Base-by-base conservation (phyloP, 2,113 vertebrate genomes). In the Crotalus tigris region DNA sequence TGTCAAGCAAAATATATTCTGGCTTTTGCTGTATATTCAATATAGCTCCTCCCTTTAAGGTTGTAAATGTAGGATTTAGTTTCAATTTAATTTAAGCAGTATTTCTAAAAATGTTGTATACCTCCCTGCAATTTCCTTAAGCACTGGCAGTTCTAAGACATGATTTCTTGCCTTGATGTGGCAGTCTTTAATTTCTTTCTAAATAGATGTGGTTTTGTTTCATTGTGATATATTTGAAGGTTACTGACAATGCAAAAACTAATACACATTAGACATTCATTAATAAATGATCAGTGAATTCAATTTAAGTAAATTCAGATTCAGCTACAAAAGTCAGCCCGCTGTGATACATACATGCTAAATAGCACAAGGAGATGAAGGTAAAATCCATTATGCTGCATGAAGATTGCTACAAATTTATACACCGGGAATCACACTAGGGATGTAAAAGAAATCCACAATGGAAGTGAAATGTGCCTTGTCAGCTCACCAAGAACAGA, bases 1-100 rank as follows among this genome's bases (percentile, higher is more conserved):
- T 95, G 96, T 95, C 96, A 95, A 96, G 91, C 91, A 94, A 49
- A 81, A 94, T 88, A 57, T 58, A 94, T 96, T 93, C 91, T 88
- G 81, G 64, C 92, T 91, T 46, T 92, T 91, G 81, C 5, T 21
- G 24, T 91, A 33, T 57, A 55, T 88, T 55, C 29, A 11, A 26
- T 33, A 10, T 4, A 17, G 53, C 29, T 57, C 19, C 17, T 55
- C 15, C 51, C 87, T 39, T 58, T 57, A 11, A 8, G 64, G 5
- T 89, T 89, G 33, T 23, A 61, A 29, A 13, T 24, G 19, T 69
- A 44, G 10, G 23, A 23, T 39, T 39, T 58, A 55, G 24, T 86
- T 39, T 39, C 49, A 46, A 87, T 29, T 51, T 53, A 87, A 53
- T 87, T 29, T 51, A 53, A 51, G 23, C 85, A 87, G 26, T 87